Base-by-base conservation (phyloP, 1,140 invertebrate genomes). In the Mactra quadrangularis region DNA sequence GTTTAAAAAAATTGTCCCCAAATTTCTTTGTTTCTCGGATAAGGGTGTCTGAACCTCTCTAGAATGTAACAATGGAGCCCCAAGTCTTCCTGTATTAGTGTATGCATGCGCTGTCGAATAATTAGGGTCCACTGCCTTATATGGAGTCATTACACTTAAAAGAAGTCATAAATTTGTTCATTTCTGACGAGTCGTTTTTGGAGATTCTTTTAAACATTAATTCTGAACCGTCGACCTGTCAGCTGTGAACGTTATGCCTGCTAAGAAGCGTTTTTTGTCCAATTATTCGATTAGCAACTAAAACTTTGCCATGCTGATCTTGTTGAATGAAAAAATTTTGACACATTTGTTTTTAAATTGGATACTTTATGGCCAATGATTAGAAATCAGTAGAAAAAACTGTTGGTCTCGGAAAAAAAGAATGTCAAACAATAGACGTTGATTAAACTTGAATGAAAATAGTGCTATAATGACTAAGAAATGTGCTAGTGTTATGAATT, bases 311-410 rank as follows among this genome's bases (percentile, higher is more conserved):
- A 68, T 41, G 38, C 41, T 68, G 64, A 52, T 68, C 45, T 15
- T n/a, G 31, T 68, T 68, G 64, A 68, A 68, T 47, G 45, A 41
- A 68, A 68, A n/a, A 68, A 50, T 68, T 68, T 68, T 68, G 64
- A 68, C 64, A 68, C 64, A 68, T 68, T 68, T 68, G 64, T 68
- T 31, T 68, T 68, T 68, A 47, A 68, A 68, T 68, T 68, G 64
- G 64, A 68, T 68, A 68, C 19, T 68, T 68, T 50, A 68, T 68
- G 64, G 41, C 25, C 38, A 68, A 68, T 50, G 25, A 25, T 68
- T 52, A 52, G 45, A 68, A 38, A 50, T 68, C 11, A n/a, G 25
- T 7, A 15, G 41, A 68, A 29, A 27, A 29, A 50, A 68, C 22
- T 68, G 64, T 31, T 68, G 64, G 45, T 41, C 64, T 19, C 27